Conservation (phyloP, 2,113 vertebrate species). For the Rousettus leschenaultii region DNA sequence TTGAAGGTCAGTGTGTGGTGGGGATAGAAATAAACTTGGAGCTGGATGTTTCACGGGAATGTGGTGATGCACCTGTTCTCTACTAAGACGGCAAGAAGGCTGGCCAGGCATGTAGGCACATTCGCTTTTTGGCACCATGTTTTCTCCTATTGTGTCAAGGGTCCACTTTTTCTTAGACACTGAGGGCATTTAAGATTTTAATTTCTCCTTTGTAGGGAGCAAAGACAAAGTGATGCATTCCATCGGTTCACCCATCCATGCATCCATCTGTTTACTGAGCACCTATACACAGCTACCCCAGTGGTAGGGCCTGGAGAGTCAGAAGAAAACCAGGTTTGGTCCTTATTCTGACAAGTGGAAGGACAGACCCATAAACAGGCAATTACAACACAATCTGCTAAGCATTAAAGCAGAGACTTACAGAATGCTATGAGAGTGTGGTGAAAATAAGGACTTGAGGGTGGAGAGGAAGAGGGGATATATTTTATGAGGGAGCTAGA, state of each 20-base stretch:
- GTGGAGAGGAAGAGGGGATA: not conserved
- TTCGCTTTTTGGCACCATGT: not conserved
- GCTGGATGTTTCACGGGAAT: not conserved
- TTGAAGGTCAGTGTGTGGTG: conserved; percentile 5
- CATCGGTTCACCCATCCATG: not conserved
- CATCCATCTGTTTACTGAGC: not conserved
- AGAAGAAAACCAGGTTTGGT: not conserved
- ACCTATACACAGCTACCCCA: not conserved
- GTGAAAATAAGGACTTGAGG: not conserved
- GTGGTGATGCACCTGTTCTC: not conserved
- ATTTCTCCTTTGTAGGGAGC: not conserved
- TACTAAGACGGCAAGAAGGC: not conserved
- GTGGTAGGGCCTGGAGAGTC: not conserved
- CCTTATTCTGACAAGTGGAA: not conserved
- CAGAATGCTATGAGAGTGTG: not conserved
- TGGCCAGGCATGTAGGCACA: not conserved
- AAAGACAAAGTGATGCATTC: not conserved
- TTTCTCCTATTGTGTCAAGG: not conserved
- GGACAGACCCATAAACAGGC: not conserved
- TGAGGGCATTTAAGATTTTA: not conserved
- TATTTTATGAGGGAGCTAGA: not conserved
- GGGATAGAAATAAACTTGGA: not conserved
- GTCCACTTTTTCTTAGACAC: not conserved
- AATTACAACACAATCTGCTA: not conserved
- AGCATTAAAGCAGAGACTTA: not conserved